phyloP scores from a whole-genome alignment of 2,797 vertebrate species.

The Spheniscus humboldti region DNA sequence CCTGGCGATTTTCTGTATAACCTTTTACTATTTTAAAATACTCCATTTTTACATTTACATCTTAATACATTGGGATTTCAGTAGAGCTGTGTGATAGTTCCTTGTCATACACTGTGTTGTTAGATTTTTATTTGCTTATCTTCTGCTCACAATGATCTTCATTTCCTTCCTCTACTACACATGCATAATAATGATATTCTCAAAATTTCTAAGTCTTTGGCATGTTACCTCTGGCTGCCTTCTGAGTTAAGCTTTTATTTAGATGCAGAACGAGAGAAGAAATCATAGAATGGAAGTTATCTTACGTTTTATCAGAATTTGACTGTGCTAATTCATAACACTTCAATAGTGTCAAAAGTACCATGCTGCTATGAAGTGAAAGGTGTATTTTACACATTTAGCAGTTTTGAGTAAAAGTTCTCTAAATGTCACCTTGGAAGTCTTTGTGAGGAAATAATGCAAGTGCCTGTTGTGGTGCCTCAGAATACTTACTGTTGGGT shows the following conservation, averaged over 20 bases:
- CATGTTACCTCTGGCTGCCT: not conserved
- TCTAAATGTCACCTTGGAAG: not conserved
- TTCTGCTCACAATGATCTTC: not conserved
- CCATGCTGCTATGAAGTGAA: not conserved
- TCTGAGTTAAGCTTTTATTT: not conserved
- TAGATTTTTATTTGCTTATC: not conserved
- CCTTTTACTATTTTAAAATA: not conserved
- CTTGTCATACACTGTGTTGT: rapidly evolving
- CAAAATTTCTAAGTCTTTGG: not conserved
- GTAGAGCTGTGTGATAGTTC: not conserved
- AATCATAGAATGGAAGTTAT: not conserved
- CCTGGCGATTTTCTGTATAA: not conserved
- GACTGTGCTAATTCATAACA: not conserved
- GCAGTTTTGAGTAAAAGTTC: not conserved
- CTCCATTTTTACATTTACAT: not conserved
- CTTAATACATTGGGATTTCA: not conserved
- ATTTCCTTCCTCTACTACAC: not conserved
- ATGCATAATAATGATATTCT: not conserved
- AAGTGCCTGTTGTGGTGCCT: not conserved
- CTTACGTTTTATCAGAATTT: not conserved
- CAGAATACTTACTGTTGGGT: not conserved
- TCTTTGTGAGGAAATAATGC: not conserved
- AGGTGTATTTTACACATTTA: not conserved
- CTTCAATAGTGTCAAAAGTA: not conserved
- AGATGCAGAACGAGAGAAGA: not conserved